Evolutionary conservation across 2,797 vertebrate genomes (phyloP), one percentile per base, ranked within the genome.

Genomic region (Malurus leucopterus): DNA sequence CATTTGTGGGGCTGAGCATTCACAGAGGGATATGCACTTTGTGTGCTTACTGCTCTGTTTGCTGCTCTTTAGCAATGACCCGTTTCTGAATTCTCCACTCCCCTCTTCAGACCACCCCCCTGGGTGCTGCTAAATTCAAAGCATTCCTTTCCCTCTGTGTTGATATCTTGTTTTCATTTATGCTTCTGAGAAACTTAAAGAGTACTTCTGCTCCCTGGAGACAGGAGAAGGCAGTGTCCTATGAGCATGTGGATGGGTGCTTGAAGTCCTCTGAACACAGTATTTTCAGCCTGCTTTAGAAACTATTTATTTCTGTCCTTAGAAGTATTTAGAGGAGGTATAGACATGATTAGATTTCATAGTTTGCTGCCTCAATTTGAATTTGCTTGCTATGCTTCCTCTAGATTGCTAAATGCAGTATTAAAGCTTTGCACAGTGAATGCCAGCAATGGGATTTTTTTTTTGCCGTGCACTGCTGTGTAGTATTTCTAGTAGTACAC

Each of bases 161-260:
- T 53, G 29, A 20, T 63, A 49, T 17, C 27, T 82, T 2, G 0
- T 69, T 86, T 65, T 75, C 23, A 4, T n/a, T 17, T 69, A 1
- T 55, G 49, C 34, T 50, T 46, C 55, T 78, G 26, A 78, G 76
- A 69, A 62, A 26, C 55, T 65, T 75, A 24, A 24, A 23, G 59
- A n/a, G 20, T 59, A 62, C 47, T 46, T 47, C 47, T 81, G 34
- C 57, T 59, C 29, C 57, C 36, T 34, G 44, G 74, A 81, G 38
- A 59, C 53, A 38, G 46, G 34, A 85, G 43, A 24, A 75, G 55
- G 44, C 26, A n/a, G 3, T 26, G 30, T 83, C 43, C 26, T 62
- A 0, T 13, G 23, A 61, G 17, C 46, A 29, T 1, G 0, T 11
- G 19, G 13, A 64, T 61, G 1, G 1, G 13, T 85, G 32, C 65